Evolutionary conservation across 2,113 vertebrate genomes (phyloP).

Genomic region (Myotis lucifugus): DNA sequence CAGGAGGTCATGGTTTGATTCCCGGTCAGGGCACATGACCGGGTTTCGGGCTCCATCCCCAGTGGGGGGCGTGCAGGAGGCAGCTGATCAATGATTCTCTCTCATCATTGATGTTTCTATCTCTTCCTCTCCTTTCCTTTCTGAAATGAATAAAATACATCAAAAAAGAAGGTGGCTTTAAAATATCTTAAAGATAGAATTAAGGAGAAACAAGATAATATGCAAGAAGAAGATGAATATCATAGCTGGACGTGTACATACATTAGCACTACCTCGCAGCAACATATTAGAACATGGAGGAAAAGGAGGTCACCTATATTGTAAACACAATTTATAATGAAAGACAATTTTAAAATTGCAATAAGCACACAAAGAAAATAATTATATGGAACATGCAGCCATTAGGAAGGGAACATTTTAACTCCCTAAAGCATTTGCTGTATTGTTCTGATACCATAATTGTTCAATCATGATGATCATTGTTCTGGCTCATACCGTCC

Average conservation of each 20-base stretch:
- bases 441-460: conserved; percentile 51
- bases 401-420: conserved; percentile 58
- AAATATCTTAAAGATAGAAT: neutral
- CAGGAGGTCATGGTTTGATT: no score
- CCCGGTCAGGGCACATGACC: no score
- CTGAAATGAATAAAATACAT: no score
- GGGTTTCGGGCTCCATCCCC: no score
- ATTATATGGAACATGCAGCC: conserved; percentile 32
- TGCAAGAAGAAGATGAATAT: neutral
- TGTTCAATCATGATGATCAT: conserved; percentile 31
- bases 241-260: neutral
- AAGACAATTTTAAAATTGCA: conserved; percentile 61
- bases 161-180: neutral
- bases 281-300: neutral
- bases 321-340: conserved; percentile 55
- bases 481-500: neutral
- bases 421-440: conserved; percentile 49
- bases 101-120: no score
- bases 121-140: no score
- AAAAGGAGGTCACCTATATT: conserved; percentile 38
- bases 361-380: conserved; percentile 67
- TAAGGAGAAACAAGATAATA: neutral
- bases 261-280: neutral
- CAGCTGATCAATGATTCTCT: no score
- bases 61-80: no score